Evolutionary conservation across 2,888 invertebrate species (phyloP).

Genomic region (Agrotis puta): DNA sequence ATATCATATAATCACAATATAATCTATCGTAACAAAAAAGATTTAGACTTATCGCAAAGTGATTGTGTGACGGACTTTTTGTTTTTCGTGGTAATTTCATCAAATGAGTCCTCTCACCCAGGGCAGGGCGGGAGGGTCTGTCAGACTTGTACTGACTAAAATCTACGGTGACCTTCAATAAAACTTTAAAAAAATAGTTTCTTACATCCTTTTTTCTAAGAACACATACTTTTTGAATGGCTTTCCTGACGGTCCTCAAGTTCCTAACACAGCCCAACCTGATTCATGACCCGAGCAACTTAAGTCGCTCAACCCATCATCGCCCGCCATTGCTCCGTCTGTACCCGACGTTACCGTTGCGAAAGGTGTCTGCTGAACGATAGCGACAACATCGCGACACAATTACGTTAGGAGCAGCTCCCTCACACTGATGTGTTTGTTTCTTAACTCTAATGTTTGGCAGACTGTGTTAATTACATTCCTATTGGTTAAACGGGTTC

Average conservation of each 20-base stretch:
- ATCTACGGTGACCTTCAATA: too few species aligned
- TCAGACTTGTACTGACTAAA: too few species aligned
- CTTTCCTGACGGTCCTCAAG: not conserved
- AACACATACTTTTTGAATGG: too few species aligned
- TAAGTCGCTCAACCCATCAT: conserved; percentile 1
- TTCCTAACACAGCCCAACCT: not conserved
- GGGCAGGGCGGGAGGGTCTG: too few species aligned
- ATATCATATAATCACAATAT: too few species aligned
- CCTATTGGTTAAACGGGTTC: conserved; percentile 2
- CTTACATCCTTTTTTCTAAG: not conserved
- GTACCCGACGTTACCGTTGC: not conserved
- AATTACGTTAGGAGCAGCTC: conserved; percentile 45
- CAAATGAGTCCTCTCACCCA: too few species aligned
- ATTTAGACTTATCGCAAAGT: too few species aligned
- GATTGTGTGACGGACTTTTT: too few species aligned
- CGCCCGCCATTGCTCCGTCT: conserved; percentile 30
- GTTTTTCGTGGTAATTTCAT: too few species aligned
- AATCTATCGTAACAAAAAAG: too few species aligned
- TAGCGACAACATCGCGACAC: conserved; percentile 20
- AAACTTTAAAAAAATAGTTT: too few species aligned
- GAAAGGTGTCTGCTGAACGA: conserved; percentile 25
- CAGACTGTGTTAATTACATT: conserved; percentile 23
- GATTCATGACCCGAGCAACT: not conserved
- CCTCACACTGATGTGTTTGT: conserved; percentile 49
- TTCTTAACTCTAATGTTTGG: conserved; percentile 38